phyloP scores from a whole-genome alignment of 2,797 vertebrate species.

The Scomberomorus guttatus region DNA sequence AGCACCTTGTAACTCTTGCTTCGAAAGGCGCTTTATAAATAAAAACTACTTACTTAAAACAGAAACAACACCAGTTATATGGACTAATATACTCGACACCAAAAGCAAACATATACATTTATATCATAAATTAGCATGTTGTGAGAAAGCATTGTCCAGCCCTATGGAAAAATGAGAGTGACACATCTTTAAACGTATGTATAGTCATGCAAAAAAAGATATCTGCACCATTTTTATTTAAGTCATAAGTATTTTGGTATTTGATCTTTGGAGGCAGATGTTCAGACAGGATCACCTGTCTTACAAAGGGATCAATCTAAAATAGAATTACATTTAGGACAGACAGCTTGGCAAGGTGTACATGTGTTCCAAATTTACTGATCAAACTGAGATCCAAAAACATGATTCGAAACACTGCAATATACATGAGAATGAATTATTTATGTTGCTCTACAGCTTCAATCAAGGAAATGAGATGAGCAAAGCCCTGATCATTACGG shows the following conservation, averaged over 20 bases:
- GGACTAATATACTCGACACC: no score
- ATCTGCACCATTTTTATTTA: constrained; percentile 11
- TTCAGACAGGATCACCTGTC: constrained; percentile 38
- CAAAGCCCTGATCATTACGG: constrained; percentile 86
- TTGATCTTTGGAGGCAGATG: constrained; percentile 37
- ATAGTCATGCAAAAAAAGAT: background rate
- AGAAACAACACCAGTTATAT: no score
- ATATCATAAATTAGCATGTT: background rate
- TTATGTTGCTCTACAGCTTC: constrained; percentile 90
- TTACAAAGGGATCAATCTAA: constrained; percentile 35
- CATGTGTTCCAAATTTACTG: constrained; percentile 71
- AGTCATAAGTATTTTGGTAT: constrained; percentile 10
- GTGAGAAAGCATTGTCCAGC: background rate
- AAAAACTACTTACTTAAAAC: no score
- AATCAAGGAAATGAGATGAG: constrained; percentile 91
- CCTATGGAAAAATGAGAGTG: no score
- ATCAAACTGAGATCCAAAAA: constrained; percentile 80
- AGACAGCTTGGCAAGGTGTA: constrained; percentile 70
- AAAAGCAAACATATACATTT: background rate
- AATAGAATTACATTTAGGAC: constrained; percentile 49
- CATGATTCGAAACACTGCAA: constrained; percentile 88
- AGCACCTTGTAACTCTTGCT: no score
- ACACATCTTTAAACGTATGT: background rate
- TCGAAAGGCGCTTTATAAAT: no score
- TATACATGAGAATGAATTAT: constrained; percentile 92